Base-by-base conservation (phyloP, 2,113 vertebrate species). In the Sapayoa aenigma region DNA sequence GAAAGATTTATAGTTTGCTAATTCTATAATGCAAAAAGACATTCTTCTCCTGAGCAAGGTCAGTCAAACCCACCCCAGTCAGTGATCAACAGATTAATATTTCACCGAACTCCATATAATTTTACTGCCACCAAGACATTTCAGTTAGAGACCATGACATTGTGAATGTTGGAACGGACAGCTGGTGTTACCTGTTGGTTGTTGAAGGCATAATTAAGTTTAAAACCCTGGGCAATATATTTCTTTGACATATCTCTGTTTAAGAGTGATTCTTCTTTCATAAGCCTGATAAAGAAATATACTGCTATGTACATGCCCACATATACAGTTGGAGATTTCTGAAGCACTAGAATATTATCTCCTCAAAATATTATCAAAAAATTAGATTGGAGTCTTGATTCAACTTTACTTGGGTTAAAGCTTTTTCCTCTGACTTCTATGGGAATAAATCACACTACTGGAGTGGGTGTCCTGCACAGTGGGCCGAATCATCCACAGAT, bases 1-100 rank as follows among this genome's bases (percentile, higher is more conserved):
- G 84, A 85, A 96, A 95, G 95, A 97, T 97, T 97, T 97, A 94
- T 80, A 84, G 73, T 69, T 93, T 93, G 28, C 23, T 96, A 91
- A 82, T 87, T 95, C 91, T 95, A 30, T 80, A 82, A 39, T 62
- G 59, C 41, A 79, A 91, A 96, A 89, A 56, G 55, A 89, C 59
- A 83, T 42, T 91, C 56, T 91, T 37, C 37, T 78, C 82, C 71
- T n/a, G 50, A 72, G n/a, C 31, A 80, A 90, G 59, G 80, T 94
- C 84, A 80, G 46, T 89, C 60, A 89, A 96, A 95, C 95, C 42
- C 62, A 63, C 44, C 91, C n/a, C 56, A 75, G 44, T 27, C 63
- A 82, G 50, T 35, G 73, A 90, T 80, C 71, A 63, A 44, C 66
- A 71, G 94, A 95, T 95, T 92, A 95, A 85, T 79, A 91, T 25